phyloP scores from a whole-genome alignment of 30 jellyfish, hydroid and myxozoan genomes.

The Chrysaora quinquecirrha region DNA sequence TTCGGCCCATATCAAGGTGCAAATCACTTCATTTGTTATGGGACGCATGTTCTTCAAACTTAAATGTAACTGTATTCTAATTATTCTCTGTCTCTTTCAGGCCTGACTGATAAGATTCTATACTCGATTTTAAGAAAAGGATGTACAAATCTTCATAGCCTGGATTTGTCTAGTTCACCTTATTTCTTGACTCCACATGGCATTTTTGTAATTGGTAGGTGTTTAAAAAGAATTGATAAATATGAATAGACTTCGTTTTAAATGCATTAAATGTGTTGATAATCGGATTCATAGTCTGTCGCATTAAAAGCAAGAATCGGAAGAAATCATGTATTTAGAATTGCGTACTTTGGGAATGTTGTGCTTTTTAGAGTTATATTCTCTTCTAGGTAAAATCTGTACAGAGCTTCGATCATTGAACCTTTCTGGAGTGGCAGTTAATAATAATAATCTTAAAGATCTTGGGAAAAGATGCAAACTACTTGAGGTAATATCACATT shows the following conservation, averaged over 20 bases:
- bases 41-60: too few relatives aligned
- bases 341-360: too few relatives aligned
- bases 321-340: too few relatives aligned
- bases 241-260: background rate
- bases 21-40: too few relatives aligned
- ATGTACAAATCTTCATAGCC: slow-evolving; percentile 62
- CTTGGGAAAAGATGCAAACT: slow-evolving; percentile 64
- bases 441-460: slow-evolving; percentile 68
- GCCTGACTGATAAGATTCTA: slow-evolving; percentile 65
- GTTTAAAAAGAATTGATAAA: too few relatives aligned
- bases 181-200: slow-evolving; percentile 58
- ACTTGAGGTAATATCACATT: slow-evolving; percentile 46
- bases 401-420: slow-evolving; percentile 37
- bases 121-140: slow-evolving; percentile 71
- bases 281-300: too few relatives aligned
- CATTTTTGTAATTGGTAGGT: slow-evolving; percentile 60
- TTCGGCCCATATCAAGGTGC: too few relatives aligned
- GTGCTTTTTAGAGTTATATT: too few relatives aligned
- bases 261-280: too few relatives aligned
- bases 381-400: slow-evolving; percentile 78
- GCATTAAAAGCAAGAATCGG: too few relatives aligned
- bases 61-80: too few relatives aligned
- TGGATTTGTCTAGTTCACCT: slow-evolving; percentile 89
- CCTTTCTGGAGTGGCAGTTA: slow-evolving; percentile 56
- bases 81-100: slow-evolving; percentile 37